Evolutionary conservation across 2,888 invertebrate species (phyloP).

Genomic region (Cenopis cana): DNA sequence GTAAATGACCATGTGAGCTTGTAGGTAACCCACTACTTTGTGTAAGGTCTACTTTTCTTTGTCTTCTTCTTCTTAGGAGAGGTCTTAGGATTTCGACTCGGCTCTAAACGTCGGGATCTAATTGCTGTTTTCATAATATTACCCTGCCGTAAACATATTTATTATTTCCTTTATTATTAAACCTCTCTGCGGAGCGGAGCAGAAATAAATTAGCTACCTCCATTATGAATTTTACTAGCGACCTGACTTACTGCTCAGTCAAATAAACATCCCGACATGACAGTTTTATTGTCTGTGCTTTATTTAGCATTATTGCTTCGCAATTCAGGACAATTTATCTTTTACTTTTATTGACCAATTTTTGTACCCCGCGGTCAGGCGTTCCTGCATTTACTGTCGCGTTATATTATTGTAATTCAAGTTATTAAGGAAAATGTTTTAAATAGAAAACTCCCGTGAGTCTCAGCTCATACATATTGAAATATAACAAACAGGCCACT

Average conservation of each 20-base stretch:
- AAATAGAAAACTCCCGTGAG: no score
- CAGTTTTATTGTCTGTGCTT: slow-evolving; percentile 36
- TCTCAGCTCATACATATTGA: no score
- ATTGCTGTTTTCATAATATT: not conserved
- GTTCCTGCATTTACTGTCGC: slow-evolving; percentile 3
- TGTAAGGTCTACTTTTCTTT: no score
- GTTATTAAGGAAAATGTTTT: not conserved
- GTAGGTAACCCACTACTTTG: no score
- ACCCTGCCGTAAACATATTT: not conserved
- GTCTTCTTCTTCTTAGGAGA: no score
- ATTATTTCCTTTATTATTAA: slow-evolving; percentile 24
- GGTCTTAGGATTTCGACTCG: no score
- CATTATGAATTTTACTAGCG: slow-evolving; percentile 41
- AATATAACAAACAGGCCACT: no score
- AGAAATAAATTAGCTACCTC: slow-evolving; percentile 37
- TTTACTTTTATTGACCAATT: slow-evolving; percentile 22
- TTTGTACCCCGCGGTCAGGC: slow-evolving; percentile 7
- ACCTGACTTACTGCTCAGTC: slow-evolving; percentile 30
- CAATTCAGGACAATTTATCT: slow-evolving; percentile 35
- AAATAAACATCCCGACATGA: slow-evolving; percentile 39
- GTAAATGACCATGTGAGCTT: no score
- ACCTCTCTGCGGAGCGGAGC: slow-evolving; percentile 11
- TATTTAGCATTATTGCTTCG: slow-evolving; percentile 35
- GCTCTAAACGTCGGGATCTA: no score
- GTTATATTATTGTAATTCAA: not conserved